A percentile compares a stretch with the other conserved stretches of the same genome.
Evolutionary conservation across 2,888 invertebrate species (phyloP).

Genomic region (Marasmarcha lunaedactyla): DNA sequence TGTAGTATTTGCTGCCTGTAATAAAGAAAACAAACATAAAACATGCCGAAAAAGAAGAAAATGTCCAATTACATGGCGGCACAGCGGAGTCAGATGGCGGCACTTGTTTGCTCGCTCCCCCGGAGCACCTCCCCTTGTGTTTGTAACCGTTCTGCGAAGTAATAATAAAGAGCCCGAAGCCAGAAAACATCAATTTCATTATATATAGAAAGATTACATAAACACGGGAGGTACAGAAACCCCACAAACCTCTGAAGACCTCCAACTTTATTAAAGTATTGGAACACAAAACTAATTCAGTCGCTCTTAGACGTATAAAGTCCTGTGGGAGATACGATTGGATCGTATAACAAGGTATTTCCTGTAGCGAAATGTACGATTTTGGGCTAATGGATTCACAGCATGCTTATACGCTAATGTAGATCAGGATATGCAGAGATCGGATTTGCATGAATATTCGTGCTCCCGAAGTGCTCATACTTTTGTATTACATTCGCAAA

Average conservation of each 20-base stretch:
- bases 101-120: conserved; percentile 57
- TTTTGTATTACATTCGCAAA: not conserved
- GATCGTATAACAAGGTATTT: conserved; percentile 32
- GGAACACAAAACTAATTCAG: conserved; percentile 59
- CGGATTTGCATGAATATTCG: conserved; percentile 34
- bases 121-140: conserved; percentile 39
- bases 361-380: conserved; percentile 25
- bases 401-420: conserved; percentile 29
- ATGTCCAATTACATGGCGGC: conserved; percentile 28
- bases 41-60: conserved; percentile 33
- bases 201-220: conserved; percentile 44
- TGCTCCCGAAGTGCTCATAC: no score
- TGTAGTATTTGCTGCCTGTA: conserved; percentile 13
- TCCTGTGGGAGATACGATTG: conserved; percentile 39
- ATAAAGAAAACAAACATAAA: conserved; percentile 21
- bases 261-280: conserved; percentile 59
- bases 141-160: conserved; percentile 52
- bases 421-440: conserved; percentile 24
- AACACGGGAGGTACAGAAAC: conserved; percentile 39
- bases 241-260: conserved; percentile 56
- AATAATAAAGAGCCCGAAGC: conserved; percentile 69
- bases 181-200: conserved; percentile 65
- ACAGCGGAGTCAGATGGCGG: conserved; percentile 48
- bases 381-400: conserved; percentile 8
- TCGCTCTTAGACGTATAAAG: conserved; percentile 39